Percentiles rank a stretch among this genome's conserved stretches.
phyloP scores from a whole-genome alignment of 2,888 invertebrate species.

The Myathropa florea region DNA sequence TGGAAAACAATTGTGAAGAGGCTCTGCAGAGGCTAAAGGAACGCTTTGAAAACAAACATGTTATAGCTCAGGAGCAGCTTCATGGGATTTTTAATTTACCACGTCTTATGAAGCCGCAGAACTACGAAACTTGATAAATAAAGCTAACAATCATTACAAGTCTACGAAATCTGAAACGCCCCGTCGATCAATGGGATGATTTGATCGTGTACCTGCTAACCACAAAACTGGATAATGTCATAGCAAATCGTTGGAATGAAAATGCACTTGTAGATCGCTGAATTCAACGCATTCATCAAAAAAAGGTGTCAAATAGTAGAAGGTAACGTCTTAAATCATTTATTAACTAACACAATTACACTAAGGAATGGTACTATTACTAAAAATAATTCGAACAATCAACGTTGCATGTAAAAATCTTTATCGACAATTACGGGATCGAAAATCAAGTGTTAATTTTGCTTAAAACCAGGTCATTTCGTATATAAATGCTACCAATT shows the following conservation, averaged over 20 bases:
- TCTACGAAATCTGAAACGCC: background rate
- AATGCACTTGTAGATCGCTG: slow-evolving; percentile 1
- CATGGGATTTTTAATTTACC: slow-evolving; percentile 39
- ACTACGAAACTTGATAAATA: no score
- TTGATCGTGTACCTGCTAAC: slow-evolving; percentile 3
- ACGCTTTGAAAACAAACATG: slow-evolving; percentile 40
- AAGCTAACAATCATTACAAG: no score
- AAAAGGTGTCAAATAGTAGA: slow-evolving; percentile 35
- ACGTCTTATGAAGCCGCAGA: no score
- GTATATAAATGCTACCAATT: slow-evolving; percentile 17
- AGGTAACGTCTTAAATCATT: slow-evolving; percentile 19
- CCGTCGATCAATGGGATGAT: slow-evolving; percentile 20
- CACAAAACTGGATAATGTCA: background rate
- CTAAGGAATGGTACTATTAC: background rate
- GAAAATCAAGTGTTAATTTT: slow-evolving; percentile 6
- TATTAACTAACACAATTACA: background rate
- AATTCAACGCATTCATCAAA: slow-evolving; percentile 15
- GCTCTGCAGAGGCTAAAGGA: slow-evolving; percentile 35
- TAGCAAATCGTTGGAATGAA: background rate
- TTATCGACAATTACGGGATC: background rate
- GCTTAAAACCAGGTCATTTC: no score
- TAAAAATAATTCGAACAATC: background rate
- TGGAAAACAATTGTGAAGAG: slow-evolving; percentile 49
- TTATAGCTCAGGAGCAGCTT: slow-evolving; percentile 35
- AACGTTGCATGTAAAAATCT: background rate